Evolutionary conservation across 2,797 vertebrate species (phyloP).

Genomic region (Gymnothorax javanicus): DNA sequence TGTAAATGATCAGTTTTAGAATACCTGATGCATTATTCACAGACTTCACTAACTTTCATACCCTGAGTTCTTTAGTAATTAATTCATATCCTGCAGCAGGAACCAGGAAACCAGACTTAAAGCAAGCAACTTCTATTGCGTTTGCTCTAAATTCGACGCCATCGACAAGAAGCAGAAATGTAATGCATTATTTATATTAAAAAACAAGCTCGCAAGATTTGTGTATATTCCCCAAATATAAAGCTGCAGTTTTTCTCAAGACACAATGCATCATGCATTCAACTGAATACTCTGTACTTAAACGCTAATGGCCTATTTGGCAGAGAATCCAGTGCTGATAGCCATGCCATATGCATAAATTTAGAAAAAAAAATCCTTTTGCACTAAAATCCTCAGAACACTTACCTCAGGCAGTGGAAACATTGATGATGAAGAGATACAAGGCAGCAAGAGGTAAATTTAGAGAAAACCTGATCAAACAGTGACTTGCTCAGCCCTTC

Average conservation of each 20-base stretch:
- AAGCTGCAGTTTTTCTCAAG: background rate
- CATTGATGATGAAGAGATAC: conserved; percentile 2
- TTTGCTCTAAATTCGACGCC: background rate
- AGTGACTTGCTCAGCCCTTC: background rate
- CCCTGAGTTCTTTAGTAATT: background rate
- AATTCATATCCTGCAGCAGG: background rate
- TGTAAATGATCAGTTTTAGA: too few species aligned
- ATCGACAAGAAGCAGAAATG: background rate
- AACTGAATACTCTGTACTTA: background rate
- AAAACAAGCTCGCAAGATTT: background rate
- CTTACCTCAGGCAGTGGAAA: conserved; percentile 11
- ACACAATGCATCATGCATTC: background rate
- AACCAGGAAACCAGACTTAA: background rate
- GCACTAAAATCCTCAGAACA: conserved; percentile 6
- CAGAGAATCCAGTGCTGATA: background rate
- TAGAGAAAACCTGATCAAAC: conserved; percentile 14
- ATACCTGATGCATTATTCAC: background rate
- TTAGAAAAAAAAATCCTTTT: background rate
- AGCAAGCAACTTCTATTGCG: background rate
- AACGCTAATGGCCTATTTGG: conserved; percentile 16
- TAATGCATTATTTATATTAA: background rate
- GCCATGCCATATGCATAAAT: conserved; percentile 15
- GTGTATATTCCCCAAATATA: background rate
- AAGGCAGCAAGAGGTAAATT: conserved; percentile 12
- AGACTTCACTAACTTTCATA: background rate